Conservation (phyloP, 1,140 invertebrate genomes). For the Reticulitermes speratus region DNA sequence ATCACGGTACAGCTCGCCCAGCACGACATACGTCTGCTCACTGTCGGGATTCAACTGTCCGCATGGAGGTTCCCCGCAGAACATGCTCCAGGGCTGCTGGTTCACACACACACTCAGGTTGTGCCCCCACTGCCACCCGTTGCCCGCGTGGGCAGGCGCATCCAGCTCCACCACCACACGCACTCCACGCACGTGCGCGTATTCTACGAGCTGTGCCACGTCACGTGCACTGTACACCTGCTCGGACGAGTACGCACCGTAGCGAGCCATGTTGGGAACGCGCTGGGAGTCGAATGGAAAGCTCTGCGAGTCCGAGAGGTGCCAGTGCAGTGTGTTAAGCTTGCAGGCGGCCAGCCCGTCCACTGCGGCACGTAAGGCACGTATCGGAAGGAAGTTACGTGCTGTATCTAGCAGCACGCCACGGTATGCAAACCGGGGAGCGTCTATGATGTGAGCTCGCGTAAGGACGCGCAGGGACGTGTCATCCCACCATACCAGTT, state of each 20-base stretch:
- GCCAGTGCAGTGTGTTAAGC: constrained; percentile 85
- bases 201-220: constrained; percentile 62
- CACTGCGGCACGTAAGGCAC: constrained; percentile 68
- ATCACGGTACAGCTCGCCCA: constrained; percentile 68
- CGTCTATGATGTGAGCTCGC: constrained; percentile 62
- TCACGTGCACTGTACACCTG: constrained; percentile 64
- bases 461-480: constrained; percentile 40
- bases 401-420: constrained; percentile 76
- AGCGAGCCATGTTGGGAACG: constrained; percentile 64
- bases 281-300: constrained; percentile 74
- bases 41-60: constrained; percentile 80
- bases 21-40: constrained; percentile 67
- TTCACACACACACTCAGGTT: constrained; percentile 72
- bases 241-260: constrained; percentile 67
- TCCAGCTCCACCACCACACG: constrained; percentile 81
- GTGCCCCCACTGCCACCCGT: constrained; percentile 70
- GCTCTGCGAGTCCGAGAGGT: constrained; percentile 85
- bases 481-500: constrained; percentile 58
- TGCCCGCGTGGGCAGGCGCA: constrained; percentile 82
- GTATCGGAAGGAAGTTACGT: constrained; percentile 69
- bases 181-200: constrained; percentile 50
- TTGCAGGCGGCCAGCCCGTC: constrained; percentile 80
- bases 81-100: constrained; percentile 68
- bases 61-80: constrained; percentile 83
- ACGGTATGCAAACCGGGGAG: constrained; percentile 71